Base-by-base conservation (phyloP, 1,140 invertebrate species). In the Pygmarrhopalites habei region DNA sequence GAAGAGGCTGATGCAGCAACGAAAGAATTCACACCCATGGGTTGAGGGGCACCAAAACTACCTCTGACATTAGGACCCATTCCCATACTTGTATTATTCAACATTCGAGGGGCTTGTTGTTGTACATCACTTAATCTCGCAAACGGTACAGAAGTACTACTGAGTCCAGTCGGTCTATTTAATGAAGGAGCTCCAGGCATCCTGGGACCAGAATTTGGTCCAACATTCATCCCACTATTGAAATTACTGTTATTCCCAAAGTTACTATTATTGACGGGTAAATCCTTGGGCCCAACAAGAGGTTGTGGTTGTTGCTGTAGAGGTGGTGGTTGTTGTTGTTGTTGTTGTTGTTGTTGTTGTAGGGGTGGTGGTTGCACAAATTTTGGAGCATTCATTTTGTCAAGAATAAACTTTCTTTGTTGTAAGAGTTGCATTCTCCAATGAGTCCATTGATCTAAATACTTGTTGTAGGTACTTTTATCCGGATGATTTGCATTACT, bases 341-440 rank as follows among this genome's bases (percentile, higher is more conserved):
- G 2, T 12, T 2, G 7, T 53, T 41, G 29, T 15, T 19, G 14
- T 25, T 62, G 7, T 44, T 10, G 12, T 47, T 2, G 21, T 47
- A 30, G 12, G 12, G 32, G 2, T 19, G 23, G 44, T 15, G 29
- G 2, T 43, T 61, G 52, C 1, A 26, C 51, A 35, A 28, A 52
- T 62, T 28, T 64, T 52, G 41, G 53, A 32, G 66, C 64, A 14
- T 64, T 62, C 47, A 70, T 67, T 26, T 49, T 62, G 35, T 67
- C 66, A 28, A 70, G 12, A 28, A 70, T 70, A 30, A 62, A 65
- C 1, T 66, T 43, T 17, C 69, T 23, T 32, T 70, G 69, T 0
- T 58, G 26, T 10, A 65, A 32, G 25, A 70, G 60, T 25, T 68
- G 63, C 23, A 29, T 7, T 63, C 69, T 49, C 63, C 56, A 63